Conservation (phyloP, 2,797 vertebrate genomes). For the Cuniculus paca region DNA sequence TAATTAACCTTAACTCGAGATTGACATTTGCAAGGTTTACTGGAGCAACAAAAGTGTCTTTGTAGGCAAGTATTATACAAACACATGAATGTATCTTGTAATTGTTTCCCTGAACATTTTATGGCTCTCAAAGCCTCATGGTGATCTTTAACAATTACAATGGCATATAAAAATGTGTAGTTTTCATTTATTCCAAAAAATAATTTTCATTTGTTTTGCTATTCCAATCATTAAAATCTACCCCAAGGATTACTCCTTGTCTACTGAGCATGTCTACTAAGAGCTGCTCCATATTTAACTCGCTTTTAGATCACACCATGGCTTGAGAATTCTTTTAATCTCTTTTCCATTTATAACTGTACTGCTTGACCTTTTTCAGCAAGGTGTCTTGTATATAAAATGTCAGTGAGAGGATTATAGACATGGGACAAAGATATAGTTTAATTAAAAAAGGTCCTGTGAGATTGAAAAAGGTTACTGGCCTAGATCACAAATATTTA, state of each 20-base stretch:
- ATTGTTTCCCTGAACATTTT: conserved; percentile 79
- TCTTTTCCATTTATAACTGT: conserved; percentile 93
- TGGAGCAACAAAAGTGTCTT: conserved; percentile 83
- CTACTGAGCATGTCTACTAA: conserved; percentile 87
- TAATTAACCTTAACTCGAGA: conserved; percentile 82
- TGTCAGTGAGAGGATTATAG: conserved; percentile 92
- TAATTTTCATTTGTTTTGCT: conserved; percentile 87
- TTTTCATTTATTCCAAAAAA: conserved; percentile 84
- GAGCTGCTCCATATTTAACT: conserved; percentile 90
- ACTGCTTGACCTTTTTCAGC: conserved; percentile 92
- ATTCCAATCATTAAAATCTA: conserved; percentile 87
- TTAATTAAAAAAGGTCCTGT: conserved; percentile 92
- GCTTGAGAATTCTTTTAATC: conserved; percentile 93
- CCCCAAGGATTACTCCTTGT: conserved; percentile 86
- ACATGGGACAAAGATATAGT: conserved; percentile 92
- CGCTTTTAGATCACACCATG: conserved; percentile 89
- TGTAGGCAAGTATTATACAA: conserved; percentile 84
- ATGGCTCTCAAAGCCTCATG: conserved; percentile 75
- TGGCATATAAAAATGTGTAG: conserved; percentile 81
- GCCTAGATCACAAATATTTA: conserved; percentile 93
- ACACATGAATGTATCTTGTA: conserved; percentile 70
- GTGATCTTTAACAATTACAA: conserved; percentile 81
- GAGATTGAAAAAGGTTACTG: conserved; percentile 92
- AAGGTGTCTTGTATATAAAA: conserved; percentile 93
- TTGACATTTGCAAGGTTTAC: conserved; percentile 82